phyloP scores from a whole-genome alignment of 1,140 invertebrate genomes.

The Papilio xuthus region DNA sequence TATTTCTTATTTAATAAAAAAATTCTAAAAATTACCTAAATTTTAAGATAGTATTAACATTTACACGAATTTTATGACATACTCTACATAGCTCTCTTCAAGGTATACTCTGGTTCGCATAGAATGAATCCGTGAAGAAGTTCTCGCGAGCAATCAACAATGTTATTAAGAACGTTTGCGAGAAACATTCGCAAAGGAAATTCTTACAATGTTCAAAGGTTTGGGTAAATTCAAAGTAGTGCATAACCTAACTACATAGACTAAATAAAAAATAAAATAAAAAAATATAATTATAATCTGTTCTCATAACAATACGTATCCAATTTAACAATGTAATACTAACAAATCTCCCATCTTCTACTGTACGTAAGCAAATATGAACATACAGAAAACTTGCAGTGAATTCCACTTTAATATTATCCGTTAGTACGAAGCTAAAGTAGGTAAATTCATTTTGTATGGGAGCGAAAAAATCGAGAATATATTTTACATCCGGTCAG shows the following conservation, averaged over 20 bases:
- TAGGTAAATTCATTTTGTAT: too few relatives aligned
- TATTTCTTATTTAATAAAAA: not conserved
- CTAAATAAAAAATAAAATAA: too few relatives aligned
- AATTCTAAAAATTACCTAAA: not conserved
- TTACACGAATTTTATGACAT: not conserved
- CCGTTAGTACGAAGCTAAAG: not conserved
- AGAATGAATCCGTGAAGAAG: constrained; percentile 35
- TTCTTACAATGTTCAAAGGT: constrained; percentile 23
- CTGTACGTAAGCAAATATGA: not conserved
- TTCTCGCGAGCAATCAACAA: constrained; percentile 31
- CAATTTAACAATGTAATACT: too few relatives aligned
- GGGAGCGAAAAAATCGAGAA: constrained; percentile 66
- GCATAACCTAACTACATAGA: too few relatives aligned
- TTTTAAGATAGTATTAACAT: too few relatives aligned
- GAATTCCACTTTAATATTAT: not conserved
- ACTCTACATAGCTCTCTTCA: constrained; percentile 8
- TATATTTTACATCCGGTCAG: constrained; percentile 80
- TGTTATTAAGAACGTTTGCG: constrained; percentile 35
- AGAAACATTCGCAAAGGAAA: constrained; percentile 38
- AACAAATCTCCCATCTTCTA: too few relatives aligned
- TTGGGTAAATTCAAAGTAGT: constrained; percentile 37
- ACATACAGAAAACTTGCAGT: not conserved
- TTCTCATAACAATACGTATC: too few relatives aligned
- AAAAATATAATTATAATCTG: too few relatives aligned
- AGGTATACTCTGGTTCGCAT: constrained; percentile 22